A percentile compares a stretch with the other conserved stretches of the same genome.
Conservation (phyloP, 1,140 invertebrate species). For the Plodia interpunctella region DNA sequence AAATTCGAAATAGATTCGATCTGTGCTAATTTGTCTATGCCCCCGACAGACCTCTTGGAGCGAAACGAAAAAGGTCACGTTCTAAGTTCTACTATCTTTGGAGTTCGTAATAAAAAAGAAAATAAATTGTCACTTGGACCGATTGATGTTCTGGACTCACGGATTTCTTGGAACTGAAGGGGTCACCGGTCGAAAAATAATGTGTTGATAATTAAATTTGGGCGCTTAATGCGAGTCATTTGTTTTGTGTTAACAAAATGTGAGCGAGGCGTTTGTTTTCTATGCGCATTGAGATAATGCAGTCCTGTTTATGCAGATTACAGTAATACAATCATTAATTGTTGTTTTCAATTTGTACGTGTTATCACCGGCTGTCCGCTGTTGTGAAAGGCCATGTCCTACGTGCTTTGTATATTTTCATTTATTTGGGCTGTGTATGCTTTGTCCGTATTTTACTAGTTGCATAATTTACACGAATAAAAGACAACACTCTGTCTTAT, state of each 20-base stretch:
- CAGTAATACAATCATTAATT: constrained; percentile 2
- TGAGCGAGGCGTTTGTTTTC: constrained; percentile 14
- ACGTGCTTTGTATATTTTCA: too few relatives aligned
- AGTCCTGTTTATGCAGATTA: constrained; percentile 3
- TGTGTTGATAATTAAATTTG: constrained; percentile 54
- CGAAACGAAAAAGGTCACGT: constrained; percentile 20
- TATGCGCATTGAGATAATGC: constrained; percentile 19
- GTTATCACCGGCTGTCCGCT: neutral
- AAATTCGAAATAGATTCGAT: constrained; percentile 68
- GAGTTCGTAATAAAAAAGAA: constrained; percentile 12
- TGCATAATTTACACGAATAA: too few relatives aligned
- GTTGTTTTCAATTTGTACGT: constrained; percentile 1
- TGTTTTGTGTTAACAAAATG: constrained; percentile 34
- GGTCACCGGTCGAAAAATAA: constrained; percentile 36
- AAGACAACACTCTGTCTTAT: too few relatives aligned
- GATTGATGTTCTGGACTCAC: constrained; percentile 14
- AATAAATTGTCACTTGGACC: constrained; percentile 16
- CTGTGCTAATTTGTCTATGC: constrained; percentile 74
- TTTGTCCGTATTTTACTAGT: too few relatives aligned
- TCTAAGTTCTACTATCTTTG: constrained; percentile 10
- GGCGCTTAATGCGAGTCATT: constrained; percentile 41
- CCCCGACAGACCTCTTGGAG: constrained; percentile 25
- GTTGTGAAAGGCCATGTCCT: neutral
- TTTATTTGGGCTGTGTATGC: too few relatives aligned
- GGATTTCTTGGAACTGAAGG: constrained; percentile 27